Percentiles rank a stretch among this genome's conserved stretches.
phyloP scores from a whole-genome alignment of 2,113 vertebrate species.

The Crypturellus undulatus region DNA sequence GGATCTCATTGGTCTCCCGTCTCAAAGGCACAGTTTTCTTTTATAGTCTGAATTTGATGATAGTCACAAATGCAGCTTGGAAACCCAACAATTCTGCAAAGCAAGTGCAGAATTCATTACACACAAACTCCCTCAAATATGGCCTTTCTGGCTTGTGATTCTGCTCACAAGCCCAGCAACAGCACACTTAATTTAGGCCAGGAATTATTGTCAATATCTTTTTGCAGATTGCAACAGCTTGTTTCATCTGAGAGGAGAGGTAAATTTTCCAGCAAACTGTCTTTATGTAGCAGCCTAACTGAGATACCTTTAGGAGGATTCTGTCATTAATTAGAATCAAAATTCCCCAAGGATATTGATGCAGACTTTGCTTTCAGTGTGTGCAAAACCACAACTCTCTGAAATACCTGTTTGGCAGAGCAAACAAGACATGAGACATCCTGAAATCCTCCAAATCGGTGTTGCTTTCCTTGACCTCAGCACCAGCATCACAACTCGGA shows the following conservation, averaged over 20 bases:
- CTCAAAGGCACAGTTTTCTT: neutral
- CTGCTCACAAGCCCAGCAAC: neutral
- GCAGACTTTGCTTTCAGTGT: constrained; percentile 47
- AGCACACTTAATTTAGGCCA: neutral
- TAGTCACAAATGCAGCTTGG: neutral
- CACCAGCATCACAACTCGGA: constrained; percentile 4
- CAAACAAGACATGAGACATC: constrained; percentile 1
- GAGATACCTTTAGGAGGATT: constrained; percentile 43
- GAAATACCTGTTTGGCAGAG: constrained; percentile 16
- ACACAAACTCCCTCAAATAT: neutral
- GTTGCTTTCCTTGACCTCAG: constrained; percentile 28
- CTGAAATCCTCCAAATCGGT: constrained; percentile 47
- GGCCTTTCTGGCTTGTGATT: neutral
- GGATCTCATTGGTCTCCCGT: neutral
- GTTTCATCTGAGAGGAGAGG: constrained; percentile 5
- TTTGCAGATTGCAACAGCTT: constrained; percentile 18
- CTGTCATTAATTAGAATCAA: constrained; percentile 32
- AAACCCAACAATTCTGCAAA: constrained; percentile 8
- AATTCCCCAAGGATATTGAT: constrained; percentile 13
- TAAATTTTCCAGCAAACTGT: constrained; percentile 27
- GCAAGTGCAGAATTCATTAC: neutral
- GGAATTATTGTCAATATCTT: constrained; percentile 9
- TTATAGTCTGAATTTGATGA: neutral
- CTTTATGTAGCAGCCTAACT: constrained; percentile 24
- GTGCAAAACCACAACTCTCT: neutral